Evolutionary conservation across 2,113 vertebrate genomes (phyloP).

Genomic region (Lagenorhynchus albirostris): DNA sequence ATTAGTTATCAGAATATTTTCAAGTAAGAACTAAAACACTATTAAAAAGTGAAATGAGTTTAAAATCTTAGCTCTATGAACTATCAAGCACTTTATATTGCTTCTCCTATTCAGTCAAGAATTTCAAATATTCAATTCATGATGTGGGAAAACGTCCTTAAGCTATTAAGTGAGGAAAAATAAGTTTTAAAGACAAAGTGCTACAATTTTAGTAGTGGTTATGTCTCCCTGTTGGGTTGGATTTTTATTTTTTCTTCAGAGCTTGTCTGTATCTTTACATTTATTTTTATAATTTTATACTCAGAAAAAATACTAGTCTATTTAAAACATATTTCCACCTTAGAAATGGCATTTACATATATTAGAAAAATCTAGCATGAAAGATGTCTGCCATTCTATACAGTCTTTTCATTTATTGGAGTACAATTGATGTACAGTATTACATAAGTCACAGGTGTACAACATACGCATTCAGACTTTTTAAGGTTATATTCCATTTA

Average conservation of each 20-base stretch:
- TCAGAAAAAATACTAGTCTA: background rate
- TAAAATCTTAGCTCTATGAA: background rate
- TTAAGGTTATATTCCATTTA: no score
- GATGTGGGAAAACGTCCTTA: background rate
- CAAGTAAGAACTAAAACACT: background rate
- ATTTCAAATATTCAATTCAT: background rate
- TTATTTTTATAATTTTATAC: background rate
- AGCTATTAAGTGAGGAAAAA: background rate
- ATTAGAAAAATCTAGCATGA: background rate
- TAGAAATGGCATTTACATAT: background rate
- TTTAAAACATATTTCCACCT: background rate
- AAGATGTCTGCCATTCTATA: background rate
- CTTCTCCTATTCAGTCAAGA: background rate
- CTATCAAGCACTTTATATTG: background rate
- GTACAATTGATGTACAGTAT: no score
- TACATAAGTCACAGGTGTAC: no score
- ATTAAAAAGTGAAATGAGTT: background rate
- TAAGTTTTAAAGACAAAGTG: background rate
- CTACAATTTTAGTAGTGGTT: background rate
- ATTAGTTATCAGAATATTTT: background rate
- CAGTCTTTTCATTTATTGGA: background rate
- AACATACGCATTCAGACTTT: no score
- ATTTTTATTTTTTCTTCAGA: background rate
- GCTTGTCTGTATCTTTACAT: no score
- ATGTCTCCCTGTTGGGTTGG: background rate